Evolutionary conservation across 1,140 invertebrate genomes (phyloP), one percentile per base, ranked within the genome.

Genomic region (Carcinoscorpius rotundicauda): DNA sequence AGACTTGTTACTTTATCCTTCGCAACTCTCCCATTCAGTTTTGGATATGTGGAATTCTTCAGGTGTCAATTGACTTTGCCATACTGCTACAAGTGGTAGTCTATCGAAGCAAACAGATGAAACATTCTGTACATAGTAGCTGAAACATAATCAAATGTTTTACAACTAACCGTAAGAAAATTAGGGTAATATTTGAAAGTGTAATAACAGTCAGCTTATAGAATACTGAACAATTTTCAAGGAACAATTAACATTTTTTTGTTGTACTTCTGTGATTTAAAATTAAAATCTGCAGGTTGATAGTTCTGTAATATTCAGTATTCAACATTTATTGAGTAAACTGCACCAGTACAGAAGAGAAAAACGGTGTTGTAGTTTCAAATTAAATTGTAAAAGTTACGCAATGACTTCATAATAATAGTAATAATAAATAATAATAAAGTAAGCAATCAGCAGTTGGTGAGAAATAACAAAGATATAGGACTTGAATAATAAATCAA

Each of bases 1-100:
- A 99, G 81, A 99, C 96, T 67, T 83, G 85, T 62, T 99, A 99
- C 77, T 99, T 98, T 78, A 82, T 98, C 65, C 75, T 93, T 63
- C 83, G 91, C 70, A 82, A 88, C 68, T 89, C 93, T 8, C 96
- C 97, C 1, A 79, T 88, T 51, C 97, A 99, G 76, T 99, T 99
- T 80, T 90, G 87, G 84, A 81, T 98, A 56, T 99, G 97, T 80
- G 95, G 94, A 64, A 82, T 84, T 69, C 81, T 98, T 63, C 97
- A 99, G 83, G 89, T 96, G 51, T 78, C 82, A 6, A 85, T 95
- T 73, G 91, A 95, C 74, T 75, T 91, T 58, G 82, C 87, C 61
- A 93, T 96, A 75, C 80, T 94, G 55, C 72, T 82, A 49, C 92
- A 95, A 83, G 87, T 93, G 49, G 78, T 80, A 66, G 73, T 81